Evolutionary conservation across 2,888 invertebrate species (phyloP).

Genomic region (Balanococcus diminutus): DNA sequence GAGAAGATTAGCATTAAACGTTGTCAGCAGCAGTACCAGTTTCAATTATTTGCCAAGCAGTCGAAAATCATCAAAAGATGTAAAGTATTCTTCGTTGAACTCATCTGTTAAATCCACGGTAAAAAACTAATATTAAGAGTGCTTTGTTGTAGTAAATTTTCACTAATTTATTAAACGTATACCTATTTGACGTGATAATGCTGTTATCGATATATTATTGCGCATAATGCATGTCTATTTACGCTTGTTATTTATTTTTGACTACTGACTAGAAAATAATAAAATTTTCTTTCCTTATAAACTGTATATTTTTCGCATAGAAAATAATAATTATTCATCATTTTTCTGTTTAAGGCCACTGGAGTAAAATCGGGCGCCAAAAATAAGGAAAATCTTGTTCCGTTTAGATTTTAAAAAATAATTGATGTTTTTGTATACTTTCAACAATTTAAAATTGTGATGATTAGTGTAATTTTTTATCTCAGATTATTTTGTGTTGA

Average conservation of each 20-base stretch:
- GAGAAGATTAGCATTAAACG: constrained; percentile 1
- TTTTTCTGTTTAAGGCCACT: constrained; percentile 36
- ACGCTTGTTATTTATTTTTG: constrained; percentile 16
- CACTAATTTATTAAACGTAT: background rate
- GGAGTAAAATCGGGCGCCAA: constrained; percentile 36
- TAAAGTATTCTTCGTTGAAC: background rate
- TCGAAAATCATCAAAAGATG: constrained; percentile 12
- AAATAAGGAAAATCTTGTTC: constrained; percentile 26
- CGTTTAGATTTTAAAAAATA: constrained; percentile 25
- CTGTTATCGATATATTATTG: background rate
- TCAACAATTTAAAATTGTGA: background rate
- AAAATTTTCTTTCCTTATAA: too few species aligned
- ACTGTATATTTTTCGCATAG: too few species aligned
- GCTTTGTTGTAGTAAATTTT: background rate
- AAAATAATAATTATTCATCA: constrained; percentile 10
- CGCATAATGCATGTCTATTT: background rate
- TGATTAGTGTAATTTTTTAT: background rate
- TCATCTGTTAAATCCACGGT: background rate
- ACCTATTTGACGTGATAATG: background rate
- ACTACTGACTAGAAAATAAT: too few species aligned
- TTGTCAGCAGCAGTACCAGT: constrained; percentile 9
- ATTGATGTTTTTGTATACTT: background rate
- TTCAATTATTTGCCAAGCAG: background rate
- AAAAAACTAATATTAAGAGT: background rate
- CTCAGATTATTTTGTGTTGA: background rate